Evolutionary conservation across 2,888 invertebrate species (phyloP).

Genomic region (Cremastinae sp.): DNA sequence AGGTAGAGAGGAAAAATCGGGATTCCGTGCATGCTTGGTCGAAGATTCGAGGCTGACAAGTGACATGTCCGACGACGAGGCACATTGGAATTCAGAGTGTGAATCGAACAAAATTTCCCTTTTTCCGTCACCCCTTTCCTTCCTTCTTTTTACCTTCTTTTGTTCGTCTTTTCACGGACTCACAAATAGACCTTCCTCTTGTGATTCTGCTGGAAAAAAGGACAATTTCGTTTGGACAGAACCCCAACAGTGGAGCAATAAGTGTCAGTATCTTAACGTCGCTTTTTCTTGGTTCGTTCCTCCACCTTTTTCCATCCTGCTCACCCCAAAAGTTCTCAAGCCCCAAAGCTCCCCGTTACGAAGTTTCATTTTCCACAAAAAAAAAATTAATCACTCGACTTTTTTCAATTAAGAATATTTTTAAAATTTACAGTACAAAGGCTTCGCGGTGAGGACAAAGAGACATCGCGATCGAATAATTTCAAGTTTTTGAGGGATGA

Average conservation of each 20-base stretch:
- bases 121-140: constrained; percentile 6
- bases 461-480: no score
- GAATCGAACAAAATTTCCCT: constrained; percentile 40
- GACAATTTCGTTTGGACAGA: constrained; percentile 32
- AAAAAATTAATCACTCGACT: no score
- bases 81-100: constrained; percentile 66
- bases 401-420: no score
- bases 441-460: no score
- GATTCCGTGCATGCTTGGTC: constrained; percentile 54
- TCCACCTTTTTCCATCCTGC: constrained; percentile 5
- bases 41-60: constrained; percentile 60
- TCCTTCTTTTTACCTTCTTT: no score
- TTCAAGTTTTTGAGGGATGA: no score
- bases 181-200: no score
- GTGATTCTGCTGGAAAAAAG: constrained; percentile 23
- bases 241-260: constrained; percentile 67
- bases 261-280: constrained; percentile 72
- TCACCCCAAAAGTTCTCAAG: constrained; percentile 7
- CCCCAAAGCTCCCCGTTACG: constrained; percentile 16
- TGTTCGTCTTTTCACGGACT: no score
- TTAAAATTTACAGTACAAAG: no score
- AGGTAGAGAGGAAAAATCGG: constrained; percentile 35
- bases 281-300: constrained; percentile 24
- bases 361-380: no score
- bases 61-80: constrained; percentile 51